Evolutionary conservation across 1,140 invertebrate genomes (phyloP), one percentile per base, ranked within the genome.

Genomic region (Dufourea novaeangliae): DNA sequence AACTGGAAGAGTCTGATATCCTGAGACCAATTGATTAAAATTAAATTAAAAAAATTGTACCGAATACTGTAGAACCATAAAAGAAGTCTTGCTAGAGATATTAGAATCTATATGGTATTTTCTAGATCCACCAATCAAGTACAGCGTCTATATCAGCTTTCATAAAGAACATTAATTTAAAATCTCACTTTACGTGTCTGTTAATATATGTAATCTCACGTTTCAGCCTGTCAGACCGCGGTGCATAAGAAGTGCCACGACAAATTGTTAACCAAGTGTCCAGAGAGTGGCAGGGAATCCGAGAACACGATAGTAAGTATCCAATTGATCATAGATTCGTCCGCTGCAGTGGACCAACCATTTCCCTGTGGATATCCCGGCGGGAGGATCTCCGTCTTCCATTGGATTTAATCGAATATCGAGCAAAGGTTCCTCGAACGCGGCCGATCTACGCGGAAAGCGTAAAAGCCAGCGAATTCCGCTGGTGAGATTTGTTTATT

Each of bases 231-330:
- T 91, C 98, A 98, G 92, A 98, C 98, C 74, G 97, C 98, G 1
- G 98, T 99, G 6, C 98, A 99, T 90, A 99, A 99, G 92, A 97
- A 97, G 89, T 99, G 98, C 89, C 98, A 99, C 90, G 96, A 97
- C 83, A 98, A 99, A 92, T 94, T 99, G 79, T 94, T 99, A 22
- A 97, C 97, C 29, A 98, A 98, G 91, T 99, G 98, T 93, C 97
- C 98, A 1, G 98, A 97, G 57, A 98, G 97, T 72, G 96, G 97
- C 63, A 95, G 97, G 84, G 96, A 98, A 85, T 98, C 98, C 0
- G 96, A 98, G 92, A 97, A 96, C 90, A 98, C 97, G 80, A 97
- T 98, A 93, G 98, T 98, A 94, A 96, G 96, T 95, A 80, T 79
- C 10, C 10, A 25, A 14, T 11, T 29, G 56, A 17, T 1, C 17